Evolutionary conservation across 1,140 invertebrate genomes (phyloP), one percentile per base, ranked within the genome.

Genomic region (Bombus picipes): DNA sequence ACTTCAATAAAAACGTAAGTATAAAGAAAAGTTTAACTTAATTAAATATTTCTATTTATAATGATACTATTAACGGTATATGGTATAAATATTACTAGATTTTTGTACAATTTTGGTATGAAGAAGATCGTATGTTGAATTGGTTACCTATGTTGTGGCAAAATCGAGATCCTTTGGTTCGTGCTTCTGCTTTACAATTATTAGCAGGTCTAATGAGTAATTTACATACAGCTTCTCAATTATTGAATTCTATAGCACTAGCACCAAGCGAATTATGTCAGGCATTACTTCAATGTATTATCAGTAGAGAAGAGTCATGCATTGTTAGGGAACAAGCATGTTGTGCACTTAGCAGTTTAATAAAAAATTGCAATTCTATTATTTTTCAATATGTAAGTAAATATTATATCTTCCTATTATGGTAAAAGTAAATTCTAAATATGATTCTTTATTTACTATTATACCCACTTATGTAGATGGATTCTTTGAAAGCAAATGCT

Each of bases 91-190:
- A 32, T 43, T 78, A 88, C 92, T 90, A 94, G 92, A 92, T 75
- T 78, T 94, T 88, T 93, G 94, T 77, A 47, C 82, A 77, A 68
- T 95, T 94, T 87, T 95, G 94, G 91, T 93, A 94, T 59, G 92
- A 94, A 39, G 92, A 94, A 34, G 87, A 78, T 28, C 89, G 91
- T 66, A 91, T 91, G 65, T 91, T 95, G 37, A 92, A 85, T 41
- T 96, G 94, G 94, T 91, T 96, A 70, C 92, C 94, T 28, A 92
- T 93, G 74, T 83, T 96, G 9, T 96, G 94, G 94, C 91, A 88
- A 70, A 96, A 95, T 87, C 92, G 96, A 83, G 96, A 96, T 93
- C 94, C 96, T 25, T 83, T 96, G 9, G 92, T 96, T 18, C 92
- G 96, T 59, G 96, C 96, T 25, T 95, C 95, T 8, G 94, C 94